Evolutionary conservation across 2,113 vertebrate species (phyloP).

Genomic region (Chascanopsetta lugubris): DNA sequence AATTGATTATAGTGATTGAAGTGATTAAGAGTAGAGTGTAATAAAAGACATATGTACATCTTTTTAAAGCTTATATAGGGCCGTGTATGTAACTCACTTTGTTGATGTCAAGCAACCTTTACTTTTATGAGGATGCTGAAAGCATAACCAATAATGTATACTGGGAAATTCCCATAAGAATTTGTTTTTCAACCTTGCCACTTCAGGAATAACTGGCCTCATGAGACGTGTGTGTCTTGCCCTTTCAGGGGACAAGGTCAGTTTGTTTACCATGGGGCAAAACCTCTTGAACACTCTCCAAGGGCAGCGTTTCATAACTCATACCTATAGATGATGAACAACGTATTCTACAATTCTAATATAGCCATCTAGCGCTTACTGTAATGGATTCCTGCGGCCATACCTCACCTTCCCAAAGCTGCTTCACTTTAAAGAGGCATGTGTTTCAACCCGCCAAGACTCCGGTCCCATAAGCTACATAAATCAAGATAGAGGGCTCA

Average conservation of each 20-base stretch:
- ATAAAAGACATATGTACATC: not conserved
- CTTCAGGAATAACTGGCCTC: slow-evolving; percentile 46
- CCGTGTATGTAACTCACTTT: slow-evolving; percentile 38
- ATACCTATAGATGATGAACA: not conserved
- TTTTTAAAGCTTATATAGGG: not conserved
- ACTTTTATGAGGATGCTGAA: slow-evolving; percentile 30
- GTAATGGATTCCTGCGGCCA: not conserved
- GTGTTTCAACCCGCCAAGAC: slow-evolving; percentile 13
- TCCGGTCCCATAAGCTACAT: slow-evolving; percentile 39
- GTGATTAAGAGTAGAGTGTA: slow-evolving; percentile 6
- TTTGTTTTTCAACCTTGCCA: slow-evolving; percentile 28
- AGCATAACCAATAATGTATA: slow-evolving; percentile 37
- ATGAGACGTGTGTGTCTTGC: slow-evolving; percentile 44
- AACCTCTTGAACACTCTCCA: slow-evolving; percentile 27
- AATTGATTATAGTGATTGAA: not conserved
- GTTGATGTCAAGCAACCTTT: slow-evolving; percentile 20
- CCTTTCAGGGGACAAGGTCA: slow-evolving; percentile 62
- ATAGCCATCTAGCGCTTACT: not conserved
- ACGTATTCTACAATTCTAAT: slow-evolving; percentile 16
- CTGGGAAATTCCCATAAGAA: slow-evolving; percentile 4
- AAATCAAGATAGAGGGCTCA: slow-evolving; percentile 49
- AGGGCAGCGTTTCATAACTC: slow-evolving; percentile 22
- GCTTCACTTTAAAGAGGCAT: slow-evolving; percentile 19
- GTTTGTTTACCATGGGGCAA: slow-evolving; percentile 50
- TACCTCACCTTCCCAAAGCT: slow-evolving; percentile 4